These are phyloP conservation scores for Embidobia sp. DNA, from an alignment of 2,888 invertebrate species.

Conservation along the genomic window DNA sequence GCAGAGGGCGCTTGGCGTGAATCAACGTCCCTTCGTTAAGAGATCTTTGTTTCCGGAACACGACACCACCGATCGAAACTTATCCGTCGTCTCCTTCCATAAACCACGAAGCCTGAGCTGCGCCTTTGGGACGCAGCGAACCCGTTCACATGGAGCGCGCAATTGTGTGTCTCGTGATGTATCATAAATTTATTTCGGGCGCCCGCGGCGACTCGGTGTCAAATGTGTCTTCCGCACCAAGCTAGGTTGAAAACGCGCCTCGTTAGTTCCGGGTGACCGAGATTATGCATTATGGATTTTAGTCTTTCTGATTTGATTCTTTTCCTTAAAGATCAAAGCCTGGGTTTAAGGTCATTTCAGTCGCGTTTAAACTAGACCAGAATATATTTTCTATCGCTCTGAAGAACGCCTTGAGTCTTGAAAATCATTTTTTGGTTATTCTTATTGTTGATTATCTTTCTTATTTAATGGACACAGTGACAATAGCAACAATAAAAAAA, in stretches of 20 bases:
- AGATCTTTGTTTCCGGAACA: constrained; percentile 28
- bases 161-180: constrained; percentile 55
- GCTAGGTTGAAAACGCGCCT: constrained; percentile 49
- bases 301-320: constrained; percentile 2
- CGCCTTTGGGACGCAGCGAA: no score
- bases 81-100: constrained; percentile 8
- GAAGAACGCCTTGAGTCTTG: no score
- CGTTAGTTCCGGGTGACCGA: constrained; percentile 77
- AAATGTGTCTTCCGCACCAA: constrained; percentile 65
- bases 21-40: not conserved
- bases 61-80: constrained; percentile 18
- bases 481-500: no score
- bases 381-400: no score
- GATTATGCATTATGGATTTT: constrained; percentile 61
- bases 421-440: no score
- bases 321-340: not conserved
- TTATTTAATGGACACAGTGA: no score
- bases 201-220: constrained; percentile 57
- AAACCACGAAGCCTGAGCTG: constrained; percentile 32
- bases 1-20: constrained; percentile 13
- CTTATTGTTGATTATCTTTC: no score
- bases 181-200: constrained; percentile 60
- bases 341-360: not conserved
- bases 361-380: no score
- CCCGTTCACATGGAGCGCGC: constrained; percentile 42